Percentiles rank a stretch among this genome's conserved stretches.
These are phyloP conservation scores for Aplysia californica DNA, from an alignment of 1,140 invertebrate species.

Conservation along the genomic window DNA sequence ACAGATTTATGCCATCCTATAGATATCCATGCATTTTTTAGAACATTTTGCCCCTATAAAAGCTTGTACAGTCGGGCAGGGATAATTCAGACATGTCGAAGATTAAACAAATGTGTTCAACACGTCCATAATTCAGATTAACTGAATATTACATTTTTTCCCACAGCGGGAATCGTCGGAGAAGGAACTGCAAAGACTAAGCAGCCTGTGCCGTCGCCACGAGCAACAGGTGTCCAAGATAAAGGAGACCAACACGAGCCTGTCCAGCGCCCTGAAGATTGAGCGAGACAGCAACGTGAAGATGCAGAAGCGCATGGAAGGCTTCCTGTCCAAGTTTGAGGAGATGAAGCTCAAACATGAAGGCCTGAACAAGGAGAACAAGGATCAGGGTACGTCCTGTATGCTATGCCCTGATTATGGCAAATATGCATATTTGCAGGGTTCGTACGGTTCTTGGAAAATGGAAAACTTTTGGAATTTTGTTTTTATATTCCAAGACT, in stretches of 20 bases:
- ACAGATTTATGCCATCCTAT: neutral
- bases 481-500: too few species aligned
- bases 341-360: constrained; percentile 1
- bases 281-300: constrained; percentile 12
- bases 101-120: neutral
- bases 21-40: neutral
- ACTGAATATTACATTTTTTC: neutral
- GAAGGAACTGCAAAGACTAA: neutral
- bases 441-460: too few species aligned
- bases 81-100: neutral
- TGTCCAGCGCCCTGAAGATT: constrained; percentile 7
- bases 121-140: too few species aligned
- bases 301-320: constrained; percentile 9
- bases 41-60: neutral
- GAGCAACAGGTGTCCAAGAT: constrained; percentile 7
- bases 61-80: neutral
- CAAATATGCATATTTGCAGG: too few species aligned
- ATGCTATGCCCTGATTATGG: too few species aligned
- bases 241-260: constrained; percentile 7
- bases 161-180: neutral
- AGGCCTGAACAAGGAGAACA: neutral
- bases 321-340: neutral
- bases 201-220: neutral
- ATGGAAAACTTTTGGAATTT: too few species aligned
- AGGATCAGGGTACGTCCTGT: too few species aligned